Conservation (phyloP, 2,113 vertebrate genomes). For the Sturnus vulgaris region DNA sequence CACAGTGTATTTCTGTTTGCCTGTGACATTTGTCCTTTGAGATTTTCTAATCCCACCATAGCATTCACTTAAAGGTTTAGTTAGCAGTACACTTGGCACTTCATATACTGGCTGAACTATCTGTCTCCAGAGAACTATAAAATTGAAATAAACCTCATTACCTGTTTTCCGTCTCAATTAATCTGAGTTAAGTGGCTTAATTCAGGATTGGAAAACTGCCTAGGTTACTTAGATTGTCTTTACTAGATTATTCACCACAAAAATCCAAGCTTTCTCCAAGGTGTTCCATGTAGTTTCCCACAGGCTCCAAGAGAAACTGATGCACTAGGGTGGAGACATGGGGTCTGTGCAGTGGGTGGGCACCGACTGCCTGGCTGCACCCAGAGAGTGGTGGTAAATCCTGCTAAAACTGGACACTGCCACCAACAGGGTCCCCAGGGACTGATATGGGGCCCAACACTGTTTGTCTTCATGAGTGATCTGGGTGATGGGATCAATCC, state of each 20-base stretch:
- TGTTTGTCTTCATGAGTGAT: neutral
- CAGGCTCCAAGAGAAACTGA: neutral
- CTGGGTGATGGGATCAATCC: neutral
- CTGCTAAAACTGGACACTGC: neutral
- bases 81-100: neutral
- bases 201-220: neutral
- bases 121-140: neutral
- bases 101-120: neutral
- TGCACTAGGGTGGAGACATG: neutral
- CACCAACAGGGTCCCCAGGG: neutral
- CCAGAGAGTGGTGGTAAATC: neutral
- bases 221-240: neutral
- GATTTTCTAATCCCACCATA: neutral
- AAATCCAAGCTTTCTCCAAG: neutral
- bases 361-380: neutral
- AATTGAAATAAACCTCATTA: neutral
- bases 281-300: neutral
- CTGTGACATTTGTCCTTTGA: neutral
- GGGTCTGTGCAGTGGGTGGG: neutral
- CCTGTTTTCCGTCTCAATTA: neutral
- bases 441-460: rapidly evolving
- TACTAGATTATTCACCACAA: neutral
- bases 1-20: neutral
- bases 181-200: neutral
- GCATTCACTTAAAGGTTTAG: neutral